A percentile compares a stretch with the other conserved stretches of the same genome.
Conservation (phyloP, 1,140 invertebrate genomes). For the Campoletis sonorensis region DNA sequence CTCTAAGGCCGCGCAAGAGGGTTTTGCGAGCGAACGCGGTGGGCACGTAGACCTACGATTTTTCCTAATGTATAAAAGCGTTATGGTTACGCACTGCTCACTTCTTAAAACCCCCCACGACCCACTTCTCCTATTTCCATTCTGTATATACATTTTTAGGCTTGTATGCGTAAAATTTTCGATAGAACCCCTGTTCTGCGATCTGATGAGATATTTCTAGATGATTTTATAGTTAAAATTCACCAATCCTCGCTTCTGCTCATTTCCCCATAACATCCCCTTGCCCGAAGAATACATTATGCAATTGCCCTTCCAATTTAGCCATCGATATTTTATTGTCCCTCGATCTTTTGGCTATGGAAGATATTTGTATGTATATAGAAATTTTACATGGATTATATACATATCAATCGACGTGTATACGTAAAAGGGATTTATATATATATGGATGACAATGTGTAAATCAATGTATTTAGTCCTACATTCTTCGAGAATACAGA, state of each 20-base stretch:
- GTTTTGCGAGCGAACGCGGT: background rate
- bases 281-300: background rate
- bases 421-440: no score
- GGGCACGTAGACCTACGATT: background rate
- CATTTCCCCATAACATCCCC: background rate
- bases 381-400: no score
- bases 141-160: background rate
- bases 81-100: slow-evolving; percentile 21
- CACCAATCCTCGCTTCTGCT: background rate
- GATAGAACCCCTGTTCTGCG: background rate
- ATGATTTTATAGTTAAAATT: background rate
- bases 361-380: no score
- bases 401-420: background rate
- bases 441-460: background rate
- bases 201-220: background rate
- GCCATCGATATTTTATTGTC: background rate
- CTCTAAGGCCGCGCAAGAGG: background rate
- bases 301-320: background rate
- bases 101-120: slow-evolving; percentile 26
- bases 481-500: no score
- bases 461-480: background rate
- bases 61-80: background rate
- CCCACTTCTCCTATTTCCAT: background rate
- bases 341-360: background rate
- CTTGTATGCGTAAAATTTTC: background rate